Evolutionary conservation across 2,797 vertebrate species (phyloP), one percentile per base, ranked within the genome.

Genomic region (Graptemys geographica): DNA sequence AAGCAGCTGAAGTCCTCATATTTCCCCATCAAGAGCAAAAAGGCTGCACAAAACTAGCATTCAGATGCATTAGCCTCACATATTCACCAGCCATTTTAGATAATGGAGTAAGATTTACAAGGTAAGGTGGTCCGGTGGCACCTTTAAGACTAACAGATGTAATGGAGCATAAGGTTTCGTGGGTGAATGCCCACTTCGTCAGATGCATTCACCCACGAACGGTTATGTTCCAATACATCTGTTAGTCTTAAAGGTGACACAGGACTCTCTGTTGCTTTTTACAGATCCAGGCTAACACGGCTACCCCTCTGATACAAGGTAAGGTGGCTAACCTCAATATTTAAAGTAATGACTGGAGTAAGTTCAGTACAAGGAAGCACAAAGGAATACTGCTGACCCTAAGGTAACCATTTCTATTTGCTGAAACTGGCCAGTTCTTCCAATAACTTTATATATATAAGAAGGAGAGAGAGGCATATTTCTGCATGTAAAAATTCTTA

Each of bases 341-440:
- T 0, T 28, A 72, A 37, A 12, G 62, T 1, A 2, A 16, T 6
- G 3, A 4, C 55, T 80, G 59, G 31, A 86, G 12, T 0, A 27
- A 1, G 0, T 51, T 33, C 83, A 53, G 59, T 13, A 56, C 15
- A 7, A 0, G 1, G 65, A 79, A 87, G 59, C 44, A 13, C 5
- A n/a, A 51, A 23, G 25, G 31, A 81, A 87, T 55, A 6, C 10
- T 49, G 19, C 51, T 52, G 78, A 52, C 53, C 80, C 25, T n/a
- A 81, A 41, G 16, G 28, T 62, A 76, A 28, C 6, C 18, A 10
- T 23, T n/a, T 62, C 87, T 92, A 84, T 25, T 28, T 6, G 80
- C 0, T 3, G 82, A 41, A 84, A 91, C 4, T 31, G 80, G 51
- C 6, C 65, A 82, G 4, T 31, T 84, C 81, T 89, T 83, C 52